phyloP scores from a whole-genome alignment of 2,113 vertebrate species.

The Eretmochelys imbricata region DNA sequence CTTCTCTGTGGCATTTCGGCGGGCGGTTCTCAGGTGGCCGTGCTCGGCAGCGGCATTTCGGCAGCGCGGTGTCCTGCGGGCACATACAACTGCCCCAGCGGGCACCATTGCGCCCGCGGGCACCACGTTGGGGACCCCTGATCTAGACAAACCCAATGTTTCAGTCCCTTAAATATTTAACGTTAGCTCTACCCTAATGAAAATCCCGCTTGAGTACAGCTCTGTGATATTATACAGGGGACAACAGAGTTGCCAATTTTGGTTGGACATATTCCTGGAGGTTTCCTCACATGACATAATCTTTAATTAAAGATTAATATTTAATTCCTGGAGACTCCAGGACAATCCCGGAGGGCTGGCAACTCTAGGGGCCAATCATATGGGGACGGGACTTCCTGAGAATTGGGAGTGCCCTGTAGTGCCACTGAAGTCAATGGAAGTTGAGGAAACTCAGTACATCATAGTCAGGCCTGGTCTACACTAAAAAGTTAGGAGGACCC shows the following conservation, averaged over 20 bases:
- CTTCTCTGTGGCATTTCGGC: too few relatives aligned
- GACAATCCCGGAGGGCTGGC: too few relatives aligned
- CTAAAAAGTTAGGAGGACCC: background rate
- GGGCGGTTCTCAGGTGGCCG: too few relatives aligned
- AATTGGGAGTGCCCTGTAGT: background rate
- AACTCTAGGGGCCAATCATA: background rate
- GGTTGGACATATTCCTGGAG: too few relatives aligned
- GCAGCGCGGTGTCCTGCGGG: too few relatives aligned
- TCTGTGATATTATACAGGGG: background rate
- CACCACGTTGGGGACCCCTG: too few relatives aligned
- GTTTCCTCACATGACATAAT: too few relatives aligned
- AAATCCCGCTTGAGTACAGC: background rate
- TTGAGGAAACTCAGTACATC: background rate
- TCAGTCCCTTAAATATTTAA: background rate
- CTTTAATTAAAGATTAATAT: too few relatives aligned
- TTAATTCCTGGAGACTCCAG: too few relatives aligned
- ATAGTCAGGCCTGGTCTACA: background rate
- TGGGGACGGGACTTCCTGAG: background rate
- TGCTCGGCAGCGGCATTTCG: too few relatives aligned
- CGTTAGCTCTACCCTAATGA: background rate
- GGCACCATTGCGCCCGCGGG: too few relatives aligned
- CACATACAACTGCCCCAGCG: too few relatives aligned
- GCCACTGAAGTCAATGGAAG: background rate
- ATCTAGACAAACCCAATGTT: background rate
- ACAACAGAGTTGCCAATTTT: background rate